Evolutionary conservation across 2,113 vertebrate species (phyloP).

Genomic region (Rhagologus leucostigma): DNA sequence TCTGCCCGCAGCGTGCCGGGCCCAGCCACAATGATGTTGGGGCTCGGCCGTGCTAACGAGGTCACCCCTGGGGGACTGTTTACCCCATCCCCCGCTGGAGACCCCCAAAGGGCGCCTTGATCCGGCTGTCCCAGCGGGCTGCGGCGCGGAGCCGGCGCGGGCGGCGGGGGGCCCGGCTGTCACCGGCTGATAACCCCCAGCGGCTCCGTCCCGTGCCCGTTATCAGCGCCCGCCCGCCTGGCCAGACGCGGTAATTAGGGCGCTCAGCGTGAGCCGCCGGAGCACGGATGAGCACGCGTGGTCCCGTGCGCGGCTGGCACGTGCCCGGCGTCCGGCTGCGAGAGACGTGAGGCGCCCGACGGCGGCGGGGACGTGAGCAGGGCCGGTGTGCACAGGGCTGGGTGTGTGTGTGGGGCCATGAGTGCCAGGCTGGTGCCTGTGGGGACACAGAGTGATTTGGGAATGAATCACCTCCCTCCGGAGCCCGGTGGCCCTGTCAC

Average conservation of each 20-base stretch:
- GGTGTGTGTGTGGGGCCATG: accelerated
- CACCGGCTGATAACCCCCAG: conserved; percentile 29
- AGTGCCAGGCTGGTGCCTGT: accelerated
- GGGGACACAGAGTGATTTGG: neutral
- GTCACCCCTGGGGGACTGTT: neutral
- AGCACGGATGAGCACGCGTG: conserved; percentile 20
- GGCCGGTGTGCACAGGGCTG: accelerated
- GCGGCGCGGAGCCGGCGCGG: neutral
- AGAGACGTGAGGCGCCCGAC: neutral
- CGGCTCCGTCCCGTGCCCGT: neutral
- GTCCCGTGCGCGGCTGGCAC: neutral
- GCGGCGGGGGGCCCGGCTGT: conserved; percentile 30
- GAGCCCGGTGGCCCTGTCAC: neutral
- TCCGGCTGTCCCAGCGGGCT: neutral
- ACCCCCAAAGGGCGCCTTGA: conserved; percentile 22
- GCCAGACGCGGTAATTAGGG: conserved; percentile 52
- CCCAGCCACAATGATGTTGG: accelerated
- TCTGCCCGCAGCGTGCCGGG: neutral
- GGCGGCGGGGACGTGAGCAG: neutral
- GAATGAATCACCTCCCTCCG: accelerated
- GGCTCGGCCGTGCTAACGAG: neutral
- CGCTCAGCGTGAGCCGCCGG: conserved; percentile 29
- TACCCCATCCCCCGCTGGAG: neutral
- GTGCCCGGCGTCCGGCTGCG: neutral
- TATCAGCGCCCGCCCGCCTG: conserved; percentile 19